Evolutionary conservation across 1,140 invertebrate genomes (phyloP).

Genomic region (Probaryconus sp.): DNA sequence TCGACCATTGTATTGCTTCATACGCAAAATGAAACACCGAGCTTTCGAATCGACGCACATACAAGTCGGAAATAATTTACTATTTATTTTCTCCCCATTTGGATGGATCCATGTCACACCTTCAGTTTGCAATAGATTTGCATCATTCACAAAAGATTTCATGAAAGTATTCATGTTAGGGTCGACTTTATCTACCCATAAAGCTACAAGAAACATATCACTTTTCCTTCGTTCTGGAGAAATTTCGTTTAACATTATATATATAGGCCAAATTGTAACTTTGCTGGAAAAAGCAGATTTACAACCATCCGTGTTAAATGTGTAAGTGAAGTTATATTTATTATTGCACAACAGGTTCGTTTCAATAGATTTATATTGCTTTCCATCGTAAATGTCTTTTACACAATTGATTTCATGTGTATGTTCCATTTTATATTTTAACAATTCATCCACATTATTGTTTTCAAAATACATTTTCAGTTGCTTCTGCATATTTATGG

Average conservation of each 20-base stretch:
- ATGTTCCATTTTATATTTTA: too few relatives aligned
- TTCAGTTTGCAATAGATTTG: conserved; percentile 11
- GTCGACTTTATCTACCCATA: too few relatives aligned
- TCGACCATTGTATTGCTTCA: background rate
- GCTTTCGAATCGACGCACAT: conserved; percentile 23
- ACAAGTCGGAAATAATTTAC: conserved; percentile 15
- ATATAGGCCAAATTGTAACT: conserved; percentile 31
- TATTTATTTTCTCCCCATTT: conserved; percentile 2
- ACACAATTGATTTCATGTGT: too few relatives aligned
- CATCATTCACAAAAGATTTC: conserved; percentile 25
- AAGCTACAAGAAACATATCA: too few relatives aligned
- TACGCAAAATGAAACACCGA: background rate
- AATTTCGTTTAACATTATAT: conserved; percentile 12
- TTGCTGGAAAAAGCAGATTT: conserved; percentile 35
- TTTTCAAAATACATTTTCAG: too few relatives aligned
- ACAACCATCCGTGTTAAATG: conserved; percentile 42
- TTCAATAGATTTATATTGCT: too few relatives aligned
- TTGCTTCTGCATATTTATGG: too few relatives aligned
- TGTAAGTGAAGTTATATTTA: conserved; percentile 45
- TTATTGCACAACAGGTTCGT: too few relatives aligned
- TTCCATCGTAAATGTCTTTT: too few relatives aligned
- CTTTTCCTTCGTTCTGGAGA: too few relatives aligned
- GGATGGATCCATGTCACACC: conserved; percentile 20
- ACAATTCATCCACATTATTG: too few relatives aligned
- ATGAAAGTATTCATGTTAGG: too few relatives aligned